These are phyloP conservation scores for Operophtera brumata DNA, from an alignment of 2,888 invertebrate genomes.

Conservation along the genomic window DNA sequence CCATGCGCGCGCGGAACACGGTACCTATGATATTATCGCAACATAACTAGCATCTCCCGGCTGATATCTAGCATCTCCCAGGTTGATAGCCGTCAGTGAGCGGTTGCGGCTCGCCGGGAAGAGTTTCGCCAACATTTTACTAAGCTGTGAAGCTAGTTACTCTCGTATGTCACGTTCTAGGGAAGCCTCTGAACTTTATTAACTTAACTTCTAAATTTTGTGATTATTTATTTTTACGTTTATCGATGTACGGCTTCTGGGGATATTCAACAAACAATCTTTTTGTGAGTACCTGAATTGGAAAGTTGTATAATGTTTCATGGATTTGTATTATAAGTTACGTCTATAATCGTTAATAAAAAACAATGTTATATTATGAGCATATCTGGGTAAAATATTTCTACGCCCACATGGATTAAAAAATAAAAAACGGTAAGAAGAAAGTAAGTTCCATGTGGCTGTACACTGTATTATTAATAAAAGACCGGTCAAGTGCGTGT, in stretches of 20 bases:
- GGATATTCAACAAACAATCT: neutral
- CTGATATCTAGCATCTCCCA: conserved; percentile 24
- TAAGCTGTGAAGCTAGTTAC: neutral
- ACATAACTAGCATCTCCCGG: conserved; percentile 11
- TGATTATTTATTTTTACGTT: neutral
- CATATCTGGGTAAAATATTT: no score
- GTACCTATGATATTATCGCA: conserved; percentile 11
- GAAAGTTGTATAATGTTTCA: neutral
- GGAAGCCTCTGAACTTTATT: no score
- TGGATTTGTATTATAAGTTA: neutral
- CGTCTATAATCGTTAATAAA: no score
- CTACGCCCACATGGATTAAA: no score
- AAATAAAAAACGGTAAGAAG: no score
- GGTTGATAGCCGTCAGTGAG: conserved; percentile 22
- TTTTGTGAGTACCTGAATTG: neutral
- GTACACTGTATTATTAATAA: no score
- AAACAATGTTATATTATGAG: no score
- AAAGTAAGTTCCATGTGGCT: no score
- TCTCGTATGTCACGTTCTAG: neutral
- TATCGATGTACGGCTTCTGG: neutral
- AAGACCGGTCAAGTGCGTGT: no score
- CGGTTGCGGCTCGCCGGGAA: conserved; percentile 10
- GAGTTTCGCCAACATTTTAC: neutral
- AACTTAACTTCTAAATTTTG: neutral
- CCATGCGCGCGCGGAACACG: conserved; percentile 24